A percentile compares a stretch with the other conserved stretches of the same genome.
phyloP scores from a whole-genome alignment of 2,888 invertebrate genomes.

The Chaetogeoica ovagalla region DNA sequence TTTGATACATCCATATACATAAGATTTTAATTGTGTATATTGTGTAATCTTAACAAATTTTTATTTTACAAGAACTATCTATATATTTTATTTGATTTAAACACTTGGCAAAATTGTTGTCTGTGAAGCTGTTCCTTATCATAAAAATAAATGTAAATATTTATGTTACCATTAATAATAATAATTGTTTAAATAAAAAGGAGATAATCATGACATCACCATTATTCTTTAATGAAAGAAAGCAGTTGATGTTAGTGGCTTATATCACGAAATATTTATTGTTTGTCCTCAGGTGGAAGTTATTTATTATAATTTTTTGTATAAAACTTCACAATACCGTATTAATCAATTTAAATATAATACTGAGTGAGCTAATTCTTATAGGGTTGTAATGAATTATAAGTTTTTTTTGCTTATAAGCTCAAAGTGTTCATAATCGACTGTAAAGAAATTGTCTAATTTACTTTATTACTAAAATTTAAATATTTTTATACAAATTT shows the following conservation, averaged over 20 bases:
- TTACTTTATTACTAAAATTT: constrained; percentile 34
- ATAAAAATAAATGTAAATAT: constrained; percentile 49
- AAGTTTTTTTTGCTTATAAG: constrained; percentile 5
- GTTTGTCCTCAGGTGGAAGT: constrained; percentile 45
- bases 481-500: constrained; percentile 50
- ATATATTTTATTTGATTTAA: constrained; percentile 11
- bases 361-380: constrained; percentile 48
- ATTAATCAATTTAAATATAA: constrained; percentile 23
- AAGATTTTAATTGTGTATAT: not conserved
- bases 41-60: constrained; percentile 11
- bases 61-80: constrained; percentile 16
- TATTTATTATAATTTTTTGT: constrained; percentile 41
- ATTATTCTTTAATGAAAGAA: constrained; percentile 19
- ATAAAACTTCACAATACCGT: constrained; percentile 14
- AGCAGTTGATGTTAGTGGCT: constrained; percentile 34
- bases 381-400: constrained; percentile 45
- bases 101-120: constrained; percentile 36
- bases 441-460: constrained; percentile 37
- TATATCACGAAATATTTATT: constrained; percentile 25
- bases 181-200: constrained; percentile 46
- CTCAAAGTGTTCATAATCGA: constrained; percentile 41
- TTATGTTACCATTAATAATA: constrained; percentile 53
- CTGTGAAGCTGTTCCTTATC: constrained; percentile 49
- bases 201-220: constrained; percentile 47
- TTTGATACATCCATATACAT: constrained; percentile 8